phyloP scores from a whole-genome alignment of 2,797 vertebrate species.

The Enoplosus armatus region DNA sequence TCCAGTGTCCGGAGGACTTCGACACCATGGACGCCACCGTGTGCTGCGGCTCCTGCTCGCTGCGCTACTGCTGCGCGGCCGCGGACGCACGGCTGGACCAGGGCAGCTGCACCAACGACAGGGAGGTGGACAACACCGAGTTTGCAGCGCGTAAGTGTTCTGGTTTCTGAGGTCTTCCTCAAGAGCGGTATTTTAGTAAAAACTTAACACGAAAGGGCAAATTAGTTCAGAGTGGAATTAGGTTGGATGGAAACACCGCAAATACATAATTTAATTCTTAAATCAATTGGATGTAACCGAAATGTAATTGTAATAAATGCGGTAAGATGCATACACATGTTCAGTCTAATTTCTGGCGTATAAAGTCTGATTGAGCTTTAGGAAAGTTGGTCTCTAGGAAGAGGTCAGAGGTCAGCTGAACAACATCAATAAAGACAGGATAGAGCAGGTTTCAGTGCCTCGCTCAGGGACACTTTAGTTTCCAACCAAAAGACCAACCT shows the following conservation, averaged over 20 bases:
- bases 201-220: background rate
- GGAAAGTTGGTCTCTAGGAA: background rate
- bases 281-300: background rate
- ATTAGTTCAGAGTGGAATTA: background rate
- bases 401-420: conserved; percentile 67
- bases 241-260: background rate
- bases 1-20: conserved; percentile 97
- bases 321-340: background rate
- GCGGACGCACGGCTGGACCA: conserved; percentile 93
- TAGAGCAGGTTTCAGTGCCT: conserved; percentile 8
- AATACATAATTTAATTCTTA: background rate
- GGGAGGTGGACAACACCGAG: conserved; percentile 87
- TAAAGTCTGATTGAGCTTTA: background rate
- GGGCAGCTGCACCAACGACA: conserved; percentile 93
- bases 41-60: conserved; percentile 95
- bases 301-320: background rate
- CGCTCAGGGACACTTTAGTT: background rate
- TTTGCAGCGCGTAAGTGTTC: conserved; percentile 90
- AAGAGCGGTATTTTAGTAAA: background rate
- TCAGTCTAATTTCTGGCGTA: background rate
- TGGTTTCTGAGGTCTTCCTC: rapidly evolving
- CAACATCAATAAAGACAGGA: background rate
- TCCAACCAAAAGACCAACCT: background rate
- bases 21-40: conserved; percentile 94
- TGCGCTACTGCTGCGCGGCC: conserved; percentile 96